These are phyloP conservation scores for Psittacula cyanocephala DNA, from an alignment of 2,113 vertebrate species.

Conservation along the genomic window DNA sequence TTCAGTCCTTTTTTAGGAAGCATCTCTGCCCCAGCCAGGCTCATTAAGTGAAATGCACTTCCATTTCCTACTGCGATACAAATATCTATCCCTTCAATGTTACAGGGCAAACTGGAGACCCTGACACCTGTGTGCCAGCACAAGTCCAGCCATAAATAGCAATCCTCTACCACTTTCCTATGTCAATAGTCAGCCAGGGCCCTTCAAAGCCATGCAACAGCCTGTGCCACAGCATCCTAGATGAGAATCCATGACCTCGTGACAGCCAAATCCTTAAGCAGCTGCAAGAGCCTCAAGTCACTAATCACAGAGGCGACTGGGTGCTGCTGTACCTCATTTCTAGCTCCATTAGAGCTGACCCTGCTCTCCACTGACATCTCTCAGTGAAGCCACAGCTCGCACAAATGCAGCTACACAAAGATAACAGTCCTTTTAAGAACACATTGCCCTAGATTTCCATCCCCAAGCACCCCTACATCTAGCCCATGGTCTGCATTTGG, in stretches of 20 bases:
- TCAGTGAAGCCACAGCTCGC: fast-evolving
- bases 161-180: not conserved
- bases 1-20: not conserved
- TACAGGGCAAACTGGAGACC: not conserved
- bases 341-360: not conserved
- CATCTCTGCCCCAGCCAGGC: not conserved
- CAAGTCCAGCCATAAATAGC: not conserved
- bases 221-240: not conserved
- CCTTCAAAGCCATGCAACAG: not conserved
- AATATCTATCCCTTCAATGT: not conserved
- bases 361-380: not conserved
- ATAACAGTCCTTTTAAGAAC: not conserved
- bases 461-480: fast-evolving
- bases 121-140: not conserved
- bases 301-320: not conserved
- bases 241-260: not conserved
- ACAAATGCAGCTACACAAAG: not conserved
- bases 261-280: not conserved
- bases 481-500: not conserved
- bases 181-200: not conserved
- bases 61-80: not conserved
- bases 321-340: not conserved
- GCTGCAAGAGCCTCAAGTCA: not conserved
- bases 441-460: not conserved
- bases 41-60: not conserved